Evolutionary conservation across 2,113 vertebrate species (phyloP).

Genomic region (Caracal caracal): DNA sequence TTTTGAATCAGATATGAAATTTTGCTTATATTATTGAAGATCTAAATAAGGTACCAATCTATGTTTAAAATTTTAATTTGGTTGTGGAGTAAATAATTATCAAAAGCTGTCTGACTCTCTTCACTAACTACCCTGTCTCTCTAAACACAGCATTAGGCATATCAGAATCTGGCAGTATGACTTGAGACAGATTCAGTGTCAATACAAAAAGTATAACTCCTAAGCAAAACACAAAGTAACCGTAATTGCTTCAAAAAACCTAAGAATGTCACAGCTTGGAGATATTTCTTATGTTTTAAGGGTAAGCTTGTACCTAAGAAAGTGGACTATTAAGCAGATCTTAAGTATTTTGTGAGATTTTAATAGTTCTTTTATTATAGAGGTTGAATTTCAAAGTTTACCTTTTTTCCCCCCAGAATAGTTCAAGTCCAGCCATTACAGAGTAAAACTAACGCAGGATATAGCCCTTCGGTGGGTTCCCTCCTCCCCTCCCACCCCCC

Average conservation of each 20-base stretch:
- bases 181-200: constrained; percentile 17
- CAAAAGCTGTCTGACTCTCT: neutral
- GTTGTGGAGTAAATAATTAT: neutral
- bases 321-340: constrained; percentile 49
- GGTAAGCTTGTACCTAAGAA: constrained; percentile 17
- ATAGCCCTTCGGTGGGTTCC: constrained; percentile 64
- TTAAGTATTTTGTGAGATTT: constrained; percentile 70
- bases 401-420: neutral
- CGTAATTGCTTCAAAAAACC: neutral
- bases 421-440: constrained; percentile 59
- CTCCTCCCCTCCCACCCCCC: neutral
- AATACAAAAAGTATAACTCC: constrained; percentile 59
- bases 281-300: constrained; percentile 72
- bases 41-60: neutral
- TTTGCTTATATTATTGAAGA: neutral
- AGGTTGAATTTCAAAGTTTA: constrained; percentile 75
- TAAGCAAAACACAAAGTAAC: constrained; percentile 71
- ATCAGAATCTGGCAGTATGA: constrained; percentile 34
- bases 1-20: constrained; percentile 38
- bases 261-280: constrained; percentile 66
- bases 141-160: neutral
- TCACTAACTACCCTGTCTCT: neutral
- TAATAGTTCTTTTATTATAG: constrained; percentile 78
- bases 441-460: constrained; percentile 42
- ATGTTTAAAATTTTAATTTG: neutral